Evolutionary conservation across 2,888 invertebrate species (phyloP).

Genomic region (Drosophila quasianomalipes): DNA sequence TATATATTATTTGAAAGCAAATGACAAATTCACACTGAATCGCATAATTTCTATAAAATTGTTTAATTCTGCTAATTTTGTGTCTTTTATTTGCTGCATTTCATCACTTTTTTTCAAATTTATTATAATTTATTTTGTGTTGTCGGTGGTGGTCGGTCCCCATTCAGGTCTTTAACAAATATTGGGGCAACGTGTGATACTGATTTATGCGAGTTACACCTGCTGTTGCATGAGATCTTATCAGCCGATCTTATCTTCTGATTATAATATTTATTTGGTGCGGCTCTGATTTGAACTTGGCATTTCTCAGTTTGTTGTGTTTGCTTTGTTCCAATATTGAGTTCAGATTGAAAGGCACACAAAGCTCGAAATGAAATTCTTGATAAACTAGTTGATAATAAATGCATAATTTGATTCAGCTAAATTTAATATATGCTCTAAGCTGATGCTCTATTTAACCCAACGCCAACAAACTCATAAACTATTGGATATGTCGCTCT

Average conservation of each 20-base stretch:
- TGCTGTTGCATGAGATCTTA: slow-evolving; percentile 39
- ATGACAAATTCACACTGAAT: background rate
- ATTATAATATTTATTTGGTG: slow-evolving; percentile 46
- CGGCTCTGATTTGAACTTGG: background rate
- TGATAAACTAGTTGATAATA: background rate
- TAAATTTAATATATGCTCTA: background rate
- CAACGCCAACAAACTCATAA: slow-evolving; percentile 21
- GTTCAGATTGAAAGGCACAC: background rate
- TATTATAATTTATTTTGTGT: slow-evolving; percentile 19
- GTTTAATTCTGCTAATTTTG: background rate
- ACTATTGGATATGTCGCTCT: slow-evolving; percentile 10
- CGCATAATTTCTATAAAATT: background rate
- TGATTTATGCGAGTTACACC: slow-evolving; percentile 73
- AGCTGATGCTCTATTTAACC: background rate
- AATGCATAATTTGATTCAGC: background rate
- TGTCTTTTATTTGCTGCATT: background rate
- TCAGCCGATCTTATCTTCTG: slow-evolving; percentile 38
- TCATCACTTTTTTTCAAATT: slow-evolving; percentile 4
- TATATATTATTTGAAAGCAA: background rate
- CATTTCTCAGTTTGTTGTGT: background rate
- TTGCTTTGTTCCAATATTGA: background rate
- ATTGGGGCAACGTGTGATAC: slow-evolving; percentile 57
- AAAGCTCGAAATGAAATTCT: background rate
- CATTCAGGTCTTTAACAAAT: slow-evolving; percentile 43
- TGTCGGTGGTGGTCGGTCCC: slow-evolving; percentile 24